Evolutionary conservation across 2,888 invertebrate genomes (phyloP), one percentile per base, ranked within the genome.

Genomic region (Dryadula phaetusa): DNA sequence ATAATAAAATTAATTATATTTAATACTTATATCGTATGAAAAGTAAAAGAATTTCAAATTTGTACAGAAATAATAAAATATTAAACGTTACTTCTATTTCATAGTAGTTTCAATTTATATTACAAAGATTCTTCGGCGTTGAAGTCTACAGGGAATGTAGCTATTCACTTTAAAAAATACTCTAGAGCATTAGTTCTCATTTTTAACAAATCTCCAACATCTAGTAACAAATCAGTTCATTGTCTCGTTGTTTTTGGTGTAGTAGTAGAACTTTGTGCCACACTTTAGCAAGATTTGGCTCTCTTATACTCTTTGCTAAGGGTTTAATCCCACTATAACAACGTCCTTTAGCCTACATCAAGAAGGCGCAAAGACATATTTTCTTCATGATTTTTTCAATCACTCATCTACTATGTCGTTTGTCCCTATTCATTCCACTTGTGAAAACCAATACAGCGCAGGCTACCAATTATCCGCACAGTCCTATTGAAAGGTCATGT

Each of bases 391-490:
- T 60, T 46, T 60, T 58, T 60, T 60, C 42, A 56, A 40, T 46
- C 32, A 32, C 25, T 60, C 42, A 28, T 44, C 60, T 65, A 62
- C 49, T 58, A 54, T 54, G 46, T 66, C 44, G 63, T 61, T 44
- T 61, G 25, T 40, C 44, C 63, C 66, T 64, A 67, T 70, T 63
- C 64, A 67, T 64, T 61, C 64, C 69, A 64, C 70, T 68, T 69
- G 64, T 58, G 62, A 54, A 40, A 58, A 64, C 69, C 73, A 58
- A 73, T 75, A 72, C 66, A 49, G 64, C 64, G 72, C 74, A 74
- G 72, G 69, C 71, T 70, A 62, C 70, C 74, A 75, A 75, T 74
- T 72, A 74, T 71, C 70, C 65, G 69, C 72, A 72, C 70, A 70
- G 68, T 62, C 69, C 69, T 70, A 72, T 75, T 72, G 73, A 62